phyloP scores from a whole-genome alignment of 2,797 vertebrate genomes.

The Pantherophis vulpinus region DNA sequence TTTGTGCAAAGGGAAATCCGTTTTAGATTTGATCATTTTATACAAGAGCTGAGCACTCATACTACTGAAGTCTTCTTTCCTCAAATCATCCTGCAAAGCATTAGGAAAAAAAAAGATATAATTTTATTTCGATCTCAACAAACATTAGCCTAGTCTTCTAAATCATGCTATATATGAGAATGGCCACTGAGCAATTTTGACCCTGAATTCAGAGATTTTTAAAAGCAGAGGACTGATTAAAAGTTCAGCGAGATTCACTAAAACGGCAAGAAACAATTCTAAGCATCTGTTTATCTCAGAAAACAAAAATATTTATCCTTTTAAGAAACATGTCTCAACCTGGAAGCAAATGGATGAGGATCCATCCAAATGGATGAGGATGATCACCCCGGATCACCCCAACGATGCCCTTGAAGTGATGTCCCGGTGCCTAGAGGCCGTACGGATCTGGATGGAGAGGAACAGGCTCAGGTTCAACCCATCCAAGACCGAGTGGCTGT shows the following conservation, averaged over 20 bases:
- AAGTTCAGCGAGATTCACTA: background rate
- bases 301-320: background rate
- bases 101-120: background rate
- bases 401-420: too few relatives aligned
- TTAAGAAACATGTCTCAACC: background rate
- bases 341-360: background rate
- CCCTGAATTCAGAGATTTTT: background rate
- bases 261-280: background rate
- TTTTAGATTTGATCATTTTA: slow-evolving; percentile 99
- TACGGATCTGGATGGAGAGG: too few relatives aligned
- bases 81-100: slow-evolving; percentile 85
- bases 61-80: slow-evolving; percentile 96
- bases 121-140: background rate
- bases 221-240: background rate
- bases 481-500: too few relatives aligned
- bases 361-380: too few relatives aligned
- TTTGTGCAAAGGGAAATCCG: slow-evolving; percentile 94
- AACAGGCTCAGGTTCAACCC: too few relatives aligned
- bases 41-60: slow-evolving; percentile 95
- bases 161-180: background rate
- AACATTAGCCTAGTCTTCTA: background rate
- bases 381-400: too few relatives aligned
- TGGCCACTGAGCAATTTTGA: background rate
- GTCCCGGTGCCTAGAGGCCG: too few relatives aligned
- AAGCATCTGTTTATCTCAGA: background rate